Percentiles rank a stretch among this genome's conserved stretches.
Evolutionary conservation across 2,797 vertebrate species (phyloP).

Genomic region (Antrozous pallidus): DNA sequence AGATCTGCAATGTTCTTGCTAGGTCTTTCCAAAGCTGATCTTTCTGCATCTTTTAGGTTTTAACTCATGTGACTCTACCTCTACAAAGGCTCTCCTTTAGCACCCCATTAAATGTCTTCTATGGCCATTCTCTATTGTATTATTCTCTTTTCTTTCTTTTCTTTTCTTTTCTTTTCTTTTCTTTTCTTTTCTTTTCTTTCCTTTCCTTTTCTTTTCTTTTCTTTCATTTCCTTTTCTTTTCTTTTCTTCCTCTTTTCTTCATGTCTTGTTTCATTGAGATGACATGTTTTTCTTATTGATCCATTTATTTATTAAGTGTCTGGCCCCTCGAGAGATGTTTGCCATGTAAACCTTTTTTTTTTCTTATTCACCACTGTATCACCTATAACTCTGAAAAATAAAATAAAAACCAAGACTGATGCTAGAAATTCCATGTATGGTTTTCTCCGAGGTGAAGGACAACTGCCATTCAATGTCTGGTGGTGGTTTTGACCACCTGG

Average conservation of each 20-base stretch:
- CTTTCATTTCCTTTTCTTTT: neutral
- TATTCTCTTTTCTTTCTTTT: neutral
- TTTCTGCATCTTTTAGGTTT: neutral
- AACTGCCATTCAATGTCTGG: neutral
- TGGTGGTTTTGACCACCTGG: neutral
- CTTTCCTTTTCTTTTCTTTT: neutral
- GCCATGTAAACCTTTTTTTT: neutral
- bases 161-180: neutral
- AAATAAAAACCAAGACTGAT: neutral
- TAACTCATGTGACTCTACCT: neutral
- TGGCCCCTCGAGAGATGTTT: neutral
- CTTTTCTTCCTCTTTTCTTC: neutral
- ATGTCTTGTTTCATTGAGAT: neutral
- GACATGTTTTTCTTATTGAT: neutral
- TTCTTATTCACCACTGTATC: neutral
- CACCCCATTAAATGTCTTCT: neutral
- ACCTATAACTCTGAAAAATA: neutral
- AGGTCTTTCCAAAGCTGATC: neutral
- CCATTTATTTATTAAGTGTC: neutral
- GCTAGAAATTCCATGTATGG: neutral
- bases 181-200: neutral
- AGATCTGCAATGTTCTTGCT: neutral
- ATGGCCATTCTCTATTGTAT: neutral
- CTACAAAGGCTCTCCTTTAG: neutral
- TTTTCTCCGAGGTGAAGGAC: neutral